Base-by-base conservation (phyloP, 2,888 invertebrate genomes). In the Lypha dubia region DNA sequence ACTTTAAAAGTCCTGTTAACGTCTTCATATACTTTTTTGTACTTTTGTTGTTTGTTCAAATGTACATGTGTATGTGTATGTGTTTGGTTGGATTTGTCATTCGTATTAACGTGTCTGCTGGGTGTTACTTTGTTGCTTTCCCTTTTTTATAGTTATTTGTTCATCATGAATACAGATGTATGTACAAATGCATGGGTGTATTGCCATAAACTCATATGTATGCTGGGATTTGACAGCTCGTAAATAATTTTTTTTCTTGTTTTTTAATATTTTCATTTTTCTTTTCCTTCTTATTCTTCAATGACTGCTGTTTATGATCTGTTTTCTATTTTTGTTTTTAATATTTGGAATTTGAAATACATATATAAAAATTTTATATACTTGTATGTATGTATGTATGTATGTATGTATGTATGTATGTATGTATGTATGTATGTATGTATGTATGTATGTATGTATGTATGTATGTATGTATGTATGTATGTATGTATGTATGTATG, bases 171-270 rank as follows among this genome's bases (percentile, higher is more conserved):
- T n/a, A 46, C 20, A 53, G 58, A 67, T 68, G 13, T 46, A n/a
- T 35, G 20, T 49, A 13, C 60, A 44, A 13, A 20, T 24, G 32
- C 44, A 15, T 24, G 28, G 67, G 32, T 53, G 22, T 46, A 28
- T 51, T 62, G 60, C 8, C 49, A 46, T 58, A 79, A 68, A 62
- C 76, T 65, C 11, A 24, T 22, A 56, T 46, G 60, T 89, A 89
- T 88, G 88, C 89, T 87, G 89, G 89, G 88, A 89, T 90, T 90
- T 90, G 90, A 90, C 89, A 90, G 90, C 89, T 90, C 90, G 89
- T 90, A 90, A 90, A 90, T 86, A 86, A 60, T 76, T 83, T 82
- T 83, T 67, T 63, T 82, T 83, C 63, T 63, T 73, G 38, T 75
- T 65, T 63, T 28, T 24, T 51, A 24, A 60, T 32, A 58, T 68